Base-by-base conservation (phyloP, 2,113 vertebrate genomes). In the Alethe castanea region DNA sequence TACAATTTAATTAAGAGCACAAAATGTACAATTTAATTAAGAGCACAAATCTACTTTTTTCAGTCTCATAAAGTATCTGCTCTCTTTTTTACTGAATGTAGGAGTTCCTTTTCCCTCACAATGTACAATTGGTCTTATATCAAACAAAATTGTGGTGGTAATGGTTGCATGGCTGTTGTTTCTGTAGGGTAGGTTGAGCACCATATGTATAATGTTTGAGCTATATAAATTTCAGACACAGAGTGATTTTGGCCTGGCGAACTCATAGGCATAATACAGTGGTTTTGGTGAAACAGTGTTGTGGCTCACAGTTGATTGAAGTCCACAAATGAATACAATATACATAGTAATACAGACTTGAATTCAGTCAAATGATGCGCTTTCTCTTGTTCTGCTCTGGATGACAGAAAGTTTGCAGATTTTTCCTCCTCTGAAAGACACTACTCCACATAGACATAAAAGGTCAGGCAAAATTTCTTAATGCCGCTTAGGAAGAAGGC, bases 391-490 rank as follows among this genome's bases (percentile, higher is more conserved):
- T 81, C 57, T 72, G 3, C 64, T 47, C 16, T 72, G 35, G 33
- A 59, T 17, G 19, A 47, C 14, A 38, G 18, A 62, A 12, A 70
- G 14, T 64, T 84, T 60, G 20, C 16, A 88, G 38, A 57, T 59
- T 81, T 87, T 57, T 36, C 29, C 47, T 88, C 69, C 23, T 94
- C 47, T 94, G 74, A 94, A 90, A 95, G 61, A 65, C 19, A n/a
- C n/a, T 65, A 88, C 29, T 57, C 77, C 82, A 71, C 64, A 77
- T 3, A 95, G 86, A 88, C 50, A 26, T 54, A 57, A 83, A 56
- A 84, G 23, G 15, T 79, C 74, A 62, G 86, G 42, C 28, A 45
- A 84, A 81, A 92, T 96, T 97, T 97, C 57, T 93, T 85, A 95
- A 89, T 60, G 45, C 40, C 19, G 14, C 72, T 97, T 95, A 94